phyloP scores from a whole-genome alignment of 2,888 invertebrate genomes.

The Drosophila imparisetae region DNA sequence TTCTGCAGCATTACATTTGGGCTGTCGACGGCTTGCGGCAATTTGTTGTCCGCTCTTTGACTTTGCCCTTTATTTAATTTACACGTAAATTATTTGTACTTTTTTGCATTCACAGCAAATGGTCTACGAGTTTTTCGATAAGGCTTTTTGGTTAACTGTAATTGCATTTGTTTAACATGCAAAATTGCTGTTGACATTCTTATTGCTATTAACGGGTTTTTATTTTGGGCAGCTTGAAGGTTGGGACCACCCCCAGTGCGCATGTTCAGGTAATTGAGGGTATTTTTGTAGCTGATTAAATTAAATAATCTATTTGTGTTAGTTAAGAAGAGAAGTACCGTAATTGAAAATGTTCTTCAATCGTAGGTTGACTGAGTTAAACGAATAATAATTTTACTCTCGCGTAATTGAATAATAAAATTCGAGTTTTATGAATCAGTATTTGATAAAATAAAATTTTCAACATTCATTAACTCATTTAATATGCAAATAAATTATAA shows the following conservation, averaged over 20 bases:
- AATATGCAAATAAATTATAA: constrained; percentile 15
- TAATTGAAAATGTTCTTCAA: constrained; percentile 10
- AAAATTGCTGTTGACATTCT: constrained; percentile 68
- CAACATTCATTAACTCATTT: constrained; percentile 1
- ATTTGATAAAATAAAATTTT: not conserved
- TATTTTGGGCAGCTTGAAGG: constrained; percentile 47
- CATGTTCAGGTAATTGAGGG: constrained; percentile 46
- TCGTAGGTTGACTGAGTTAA: not conserved
- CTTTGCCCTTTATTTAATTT: constrained; percentile 69
- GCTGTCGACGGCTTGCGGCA: constrained; percentile 63
- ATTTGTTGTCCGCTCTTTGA: constrained; percentile 58
- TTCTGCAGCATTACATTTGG: constrained; percentile 31
- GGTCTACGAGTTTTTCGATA: constrained; percentile 22
- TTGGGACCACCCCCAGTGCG: constrained; percentile 60
- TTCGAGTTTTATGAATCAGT: not conserved
- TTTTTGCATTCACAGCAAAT: constrained; percentile 34
- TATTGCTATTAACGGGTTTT: constrained; percentile 50
- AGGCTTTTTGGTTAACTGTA: constrained; percentile 44
- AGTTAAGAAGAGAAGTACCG: constrained; percentile 16
- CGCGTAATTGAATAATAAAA: constrained; percentile 1
- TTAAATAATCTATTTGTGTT: constrained; percentile 35
- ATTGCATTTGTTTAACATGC: constrained; percentile 70
- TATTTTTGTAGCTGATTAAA: constrained; percentile 52
- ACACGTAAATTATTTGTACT: constrained; percentile 62
- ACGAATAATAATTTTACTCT: not conserved